Evolutionary conservation across 2,113 vertebrate genomes (phyloP).

Genomic region (Colaptes auratus): DNA sequence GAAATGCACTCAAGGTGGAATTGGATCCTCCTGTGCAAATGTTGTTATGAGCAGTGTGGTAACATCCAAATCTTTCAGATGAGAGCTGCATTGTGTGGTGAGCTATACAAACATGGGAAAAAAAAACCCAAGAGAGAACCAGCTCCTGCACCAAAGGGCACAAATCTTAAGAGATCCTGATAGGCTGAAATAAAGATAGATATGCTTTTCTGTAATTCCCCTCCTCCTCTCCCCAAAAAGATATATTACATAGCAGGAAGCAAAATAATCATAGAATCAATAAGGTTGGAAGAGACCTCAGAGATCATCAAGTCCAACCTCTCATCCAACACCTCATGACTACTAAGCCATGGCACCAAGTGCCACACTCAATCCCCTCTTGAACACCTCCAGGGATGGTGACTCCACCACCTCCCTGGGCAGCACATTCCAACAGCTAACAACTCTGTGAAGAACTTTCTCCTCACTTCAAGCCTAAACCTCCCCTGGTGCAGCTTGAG

Average conservation of each 20-base stretch:
- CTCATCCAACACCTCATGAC: too few species aligned
- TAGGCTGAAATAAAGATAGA: neutral
- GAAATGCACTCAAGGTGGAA: slow-evolving; percentile 4
- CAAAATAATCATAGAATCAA: slow-evolving; percentile 33
- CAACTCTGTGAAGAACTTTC: too few species aligned
- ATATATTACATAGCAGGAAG: slow-evolving; percentile 17
- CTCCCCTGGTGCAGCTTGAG: too few species aligned
- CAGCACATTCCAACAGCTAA: too few species aligned
- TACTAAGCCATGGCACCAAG: too few species aligned
- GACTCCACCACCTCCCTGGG: too few species aligned
- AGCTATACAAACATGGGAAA: neutral
- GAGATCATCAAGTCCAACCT: too few species aligned
- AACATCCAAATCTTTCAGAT: neutral
- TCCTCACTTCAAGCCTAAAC: too few species aligned
- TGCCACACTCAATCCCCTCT: too few species aligned
- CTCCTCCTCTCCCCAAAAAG: neutral
- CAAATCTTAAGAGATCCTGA: neutral
- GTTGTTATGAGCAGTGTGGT: neutral
- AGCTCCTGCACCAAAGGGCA: neutral
- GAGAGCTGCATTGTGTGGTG: neutral
- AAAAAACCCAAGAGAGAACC: neutral
- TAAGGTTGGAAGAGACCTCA: too few species aligned
- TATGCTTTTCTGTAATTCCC: neutral
- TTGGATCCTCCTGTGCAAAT: slow-evolving; percentile 13
- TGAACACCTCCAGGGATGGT: too few species aligned